Evolutionary conservation across 1,140 invertebrate species (phyloP).

Genomic region (Drosophila punjabiensis): DNA sequence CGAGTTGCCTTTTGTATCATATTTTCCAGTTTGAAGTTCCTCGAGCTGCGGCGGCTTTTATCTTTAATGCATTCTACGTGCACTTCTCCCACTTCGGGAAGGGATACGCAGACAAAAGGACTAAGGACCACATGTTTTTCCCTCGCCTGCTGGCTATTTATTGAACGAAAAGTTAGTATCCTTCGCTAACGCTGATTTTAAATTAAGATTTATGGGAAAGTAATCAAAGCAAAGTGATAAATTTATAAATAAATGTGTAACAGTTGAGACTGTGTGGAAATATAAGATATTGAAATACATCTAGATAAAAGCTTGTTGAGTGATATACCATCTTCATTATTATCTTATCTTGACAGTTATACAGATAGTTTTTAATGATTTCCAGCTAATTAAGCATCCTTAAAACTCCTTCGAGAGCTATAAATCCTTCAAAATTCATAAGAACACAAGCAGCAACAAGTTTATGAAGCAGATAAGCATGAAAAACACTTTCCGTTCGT

Average conservation of each 20-base stretch:
- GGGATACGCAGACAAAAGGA: slow-evolving; percentile 2
- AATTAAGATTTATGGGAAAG: slow-evolving; percentile 12
- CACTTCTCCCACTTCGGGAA: slow-evolving; percentile 36
- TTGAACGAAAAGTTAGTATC: slow-evolving; percentile 32
- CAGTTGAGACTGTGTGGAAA: neutral
- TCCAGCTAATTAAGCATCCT: neutral
- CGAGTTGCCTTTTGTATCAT: slow-evolving; percentile 52
- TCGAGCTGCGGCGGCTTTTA: slow-evolving; percentile 52
- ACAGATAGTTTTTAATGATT: no score
- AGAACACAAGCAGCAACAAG: slow-evolving; percentile 4
- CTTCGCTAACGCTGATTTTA: slow-evolving; percentile 35
- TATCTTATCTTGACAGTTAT: neutral
- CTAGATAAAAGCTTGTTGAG: no score
- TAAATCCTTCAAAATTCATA: neutral
- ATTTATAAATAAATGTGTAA: neutral
- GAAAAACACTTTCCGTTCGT: slow-evolving; percentile 32
- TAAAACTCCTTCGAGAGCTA: neutral
- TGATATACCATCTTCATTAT: neutral
- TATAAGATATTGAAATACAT: no score
- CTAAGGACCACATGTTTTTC: slow-evolving; percentile 7
- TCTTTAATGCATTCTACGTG: slow-evolving; percentile 74
- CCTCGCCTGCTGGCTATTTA: slow-evolving; percentile 18
- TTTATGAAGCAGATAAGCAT: slow-evolving; percentile 14
- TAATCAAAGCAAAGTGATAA: neutral
- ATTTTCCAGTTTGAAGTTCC: slow-evolving; percentile 69